Evolutionary conservation across 2,113 vertebrate genomes (phyloP).

Genomic region (Campylomormyrus tamandua): DNA sequence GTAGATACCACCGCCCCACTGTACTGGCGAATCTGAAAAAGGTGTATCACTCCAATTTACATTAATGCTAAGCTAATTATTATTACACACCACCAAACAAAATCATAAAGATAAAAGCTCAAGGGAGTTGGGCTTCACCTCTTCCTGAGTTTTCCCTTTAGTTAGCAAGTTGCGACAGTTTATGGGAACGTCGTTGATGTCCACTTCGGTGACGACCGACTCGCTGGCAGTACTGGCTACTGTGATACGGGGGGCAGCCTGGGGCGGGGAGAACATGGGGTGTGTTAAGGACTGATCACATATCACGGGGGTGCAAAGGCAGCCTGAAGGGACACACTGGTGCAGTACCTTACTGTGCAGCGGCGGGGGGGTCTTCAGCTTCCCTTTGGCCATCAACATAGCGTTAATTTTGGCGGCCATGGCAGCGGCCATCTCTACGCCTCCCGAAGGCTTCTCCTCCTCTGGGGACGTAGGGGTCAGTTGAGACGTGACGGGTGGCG

Average conservation of each 20-base stretch:
- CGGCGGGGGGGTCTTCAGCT: constrained; percentile 73
- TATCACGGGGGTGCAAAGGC: not conserved
- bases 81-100: not conserved
- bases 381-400: constrained; percentile 95
- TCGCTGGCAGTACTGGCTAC: constrained; percentile 57
- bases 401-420: constrained; percentile 94
- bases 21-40: constrained; percentile 54
- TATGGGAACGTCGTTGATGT: constrained; percentile 90
- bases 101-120: not conserved
- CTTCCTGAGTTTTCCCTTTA: constrained; percentile 87
- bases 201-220: constrained; percentile 86
- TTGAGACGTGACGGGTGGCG: constrained; percentile 16
- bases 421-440: constrained; percentile 81
- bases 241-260: constrained; percentile 38
- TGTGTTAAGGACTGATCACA: not conserved
- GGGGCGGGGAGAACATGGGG: not conserved
- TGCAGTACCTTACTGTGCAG: constrained; percentile 57
- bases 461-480: not conserved
- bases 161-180: constrained; percentile 88
- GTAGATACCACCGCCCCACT: constrained; percentile 64
- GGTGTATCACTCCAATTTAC: not conserved
- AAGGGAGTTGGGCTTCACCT: constrained; percentile 53
- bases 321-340: not conserved
- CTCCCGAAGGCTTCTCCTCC: constrained; percentile 50
- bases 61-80: not conserved